Conservation (phyloP, 2,888 invertebrate species). For the Philonicus albiceps region DNA sequence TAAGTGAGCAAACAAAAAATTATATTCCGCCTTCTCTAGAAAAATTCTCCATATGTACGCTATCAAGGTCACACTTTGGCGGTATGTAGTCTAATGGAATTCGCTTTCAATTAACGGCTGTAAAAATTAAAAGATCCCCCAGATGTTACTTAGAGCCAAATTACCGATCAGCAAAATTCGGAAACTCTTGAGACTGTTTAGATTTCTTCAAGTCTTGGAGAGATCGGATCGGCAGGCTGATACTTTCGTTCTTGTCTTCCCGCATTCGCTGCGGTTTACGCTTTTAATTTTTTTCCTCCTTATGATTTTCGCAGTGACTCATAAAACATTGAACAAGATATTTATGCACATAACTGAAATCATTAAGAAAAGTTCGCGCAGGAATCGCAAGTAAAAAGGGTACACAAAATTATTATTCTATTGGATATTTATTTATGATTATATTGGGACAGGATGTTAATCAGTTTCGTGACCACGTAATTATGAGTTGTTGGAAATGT, state of each 20-base stretch:
- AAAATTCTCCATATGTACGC: background rate
- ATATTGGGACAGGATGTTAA: background rate
- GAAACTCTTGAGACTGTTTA: background rate
- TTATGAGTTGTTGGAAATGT: background rate
- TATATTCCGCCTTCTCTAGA: background rate
- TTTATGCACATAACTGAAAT: background rate
- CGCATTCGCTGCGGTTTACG: background rate
- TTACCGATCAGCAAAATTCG: background rate
- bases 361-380: background rate
- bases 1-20: background rate
- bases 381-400: background rate
- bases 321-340: background rate
- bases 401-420: background rate
- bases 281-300: background rate
- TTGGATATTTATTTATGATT: background rate
- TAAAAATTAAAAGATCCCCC: background rate
- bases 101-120: background rate
- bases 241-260: background rate
- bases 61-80: background rate
- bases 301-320: background rate
- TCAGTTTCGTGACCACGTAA: background rate
- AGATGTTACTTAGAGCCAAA: background rate
- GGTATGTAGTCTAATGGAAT: background rate
- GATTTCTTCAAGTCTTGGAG: background rate
- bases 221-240: background rate